These are phyloP conservation scores for Drosophila lacicola DNA, from an alignment of 2,888 invertebrate genomes.

Conservation along the genomic window DNA sequence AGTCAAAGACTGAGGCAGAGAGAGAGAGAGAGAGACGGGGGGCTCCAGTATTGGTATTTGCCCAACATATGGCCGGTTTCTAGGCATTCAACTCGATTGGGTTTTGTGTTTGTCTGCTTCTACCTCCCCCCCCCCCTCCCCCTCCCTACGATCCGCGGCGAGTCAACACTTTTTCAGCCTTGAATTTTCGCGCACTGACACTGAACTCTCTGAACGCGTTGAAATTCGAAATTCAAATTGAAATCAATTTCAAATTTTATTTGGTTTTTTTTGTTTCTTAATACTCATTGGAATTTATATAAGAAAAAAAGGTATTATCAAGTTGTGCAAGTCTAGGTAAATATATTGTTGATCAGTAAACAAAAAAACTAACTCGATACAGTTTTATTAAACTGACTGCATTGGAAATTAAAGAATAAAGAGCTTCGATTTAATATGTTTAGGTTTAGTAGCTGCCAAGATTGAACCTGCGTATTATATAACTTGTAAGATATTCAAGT, in stretches of 20 bases:
- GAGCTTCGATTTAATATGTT: too few relatives aligned
- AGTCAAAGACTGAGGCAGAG: neutral
- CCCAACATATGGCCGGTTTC: conserved; percentile 62
- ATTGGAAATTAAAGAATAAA: too few relatives aligned
- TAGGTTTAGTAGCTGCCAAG: too few relatives aligned
- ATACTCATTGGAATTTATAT: neutral
- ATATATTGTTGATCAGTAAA: too few relatives aligned
- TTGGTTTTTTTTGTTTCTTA: conserved; percentile 50
- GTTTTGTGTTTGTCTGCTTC: conserved; percentile 25
- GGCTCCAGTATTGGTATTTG: conserved; percentile 49
- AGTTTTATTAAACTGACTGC: too few relatives aligned
- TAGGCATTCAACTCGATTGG: conserved; percentile 41
- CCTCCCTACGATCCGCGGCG: neutral
- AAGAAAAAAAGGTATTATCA: neutral
- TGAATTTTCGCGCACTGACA: conserved; percentile 72
- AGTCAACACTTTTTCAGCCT: conserved; percentile 57
- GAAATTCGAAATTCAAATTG: conserved; percentile 71
- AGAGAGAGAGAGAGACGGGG: neutral
- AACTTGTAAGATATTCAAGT: too few relatives aligned
- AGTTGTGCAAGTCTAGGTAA: too few relatives aligned
- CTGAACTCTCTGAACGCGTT: conserved; percentile 65
- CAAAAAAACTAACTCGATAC: too few relatives aligned
- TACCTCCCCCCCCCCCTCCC: neutral
- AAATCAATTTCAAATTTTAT: conserved; percentile 76
- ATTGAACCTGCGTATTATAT: too few relatives aligned